These are phyloP conservation scores for Cynopterus sphinx DNA, from an alignment of 2,797 vertebrate genomes.

Conservation along the genomic window DNA sequence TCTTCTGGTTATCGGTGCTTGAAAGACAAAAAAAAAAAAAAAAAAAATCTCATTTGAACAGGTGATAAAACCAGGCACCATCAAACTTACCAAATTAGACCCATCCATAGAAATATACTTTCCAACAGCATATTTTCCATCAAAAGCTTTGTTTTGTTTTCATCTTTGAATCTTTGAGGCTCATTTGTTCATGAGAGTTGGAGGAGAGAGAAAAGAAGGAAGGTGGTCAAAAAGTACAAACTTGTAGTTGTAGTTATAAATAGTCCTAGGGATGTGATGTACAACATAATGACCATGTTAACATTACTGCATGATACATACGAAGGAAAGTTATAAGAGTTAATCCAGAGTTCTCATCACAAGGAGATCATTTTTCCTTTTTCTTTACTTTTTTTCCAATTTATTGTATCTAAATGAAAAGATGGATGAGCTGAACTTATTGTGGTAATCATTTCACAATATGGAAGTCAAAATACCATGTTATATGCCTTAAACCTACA, in stretches of 20 bases:
- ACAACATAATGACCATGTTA: background rate
- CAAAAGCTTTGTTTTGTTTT: conserved; percentile 81
- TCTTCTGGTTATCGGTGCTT: conserved; percentile 86
- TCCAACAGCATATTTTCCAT: conserved; percentile 83
- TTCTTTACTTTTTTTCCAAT: background rate
- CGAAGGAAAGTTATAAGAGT: background rate
- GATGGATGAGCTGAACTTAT: background rate
- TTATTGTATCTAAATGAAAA: background rate
- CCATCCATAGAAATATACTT: conserved; percentile 86
- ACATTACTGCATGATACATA: too few species aligned
- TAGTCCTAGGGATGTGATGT: background rate
- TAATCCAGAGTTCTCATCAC: background rate
- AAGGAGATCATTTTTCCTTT: too few species aligned
- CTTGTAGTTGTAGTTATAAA: background rate
- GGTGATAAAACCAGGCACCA: conserved; percentile 83
- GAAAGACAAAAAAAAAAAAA: conserved; percentile 86
- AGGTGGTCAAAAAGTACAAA: background rate
- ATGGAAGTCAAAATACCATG: background rate
- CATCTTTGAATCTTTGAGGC: conserved; percentile 83
- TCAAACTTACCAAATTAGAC: conserved; percentile 81
- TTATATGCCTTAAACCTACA: background rate
- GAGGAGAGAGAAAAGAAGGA: too few species aligned
- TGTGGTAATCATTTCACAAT: background rate
- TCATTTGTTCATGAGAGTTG: conserved; percentile 84
- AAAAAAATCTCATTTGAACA: conserved; percentile 77